A percentile compares a stretch with the other conserved stretches of the same genome.
These are phyloP conservation scores for Neoitamus cyanurus DNA, from an alignment of 2,888 invertebrate genomes.

Conservation along the genomic window DNA sequence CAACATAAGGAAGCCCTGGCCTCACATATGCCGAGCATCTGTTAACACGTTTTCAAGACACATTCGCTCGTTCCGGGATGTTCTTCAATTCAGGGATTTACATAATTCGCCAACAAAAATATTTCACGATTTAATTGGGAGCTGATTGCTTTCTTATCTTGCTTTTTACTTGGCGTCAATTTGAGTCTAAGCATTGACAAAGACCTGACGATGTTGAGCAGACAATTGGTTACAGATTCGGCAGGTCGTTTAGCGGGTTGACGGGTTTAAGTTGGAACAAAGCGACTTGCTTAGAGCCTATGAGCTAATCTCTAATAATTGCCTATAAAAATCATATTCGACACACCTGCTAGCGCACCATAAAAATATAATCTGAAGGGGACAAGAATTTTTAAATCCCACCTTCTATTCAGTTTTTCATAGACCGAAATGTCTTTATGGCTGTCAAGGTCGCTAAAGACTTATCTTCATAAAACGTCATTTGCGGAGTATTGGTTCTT, in stretches of 20 bases:
- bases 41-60: slow-evolving; percentile 2
- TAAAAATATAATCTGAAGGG: background rate
- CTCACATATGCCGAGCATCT: background rate
- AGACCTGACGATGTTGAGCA: background rate
- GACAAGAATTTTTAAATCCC: background rate
- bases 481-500: no score
- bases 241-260: background rate
- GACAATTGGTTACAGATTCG: background rate
- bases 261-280: background rate
- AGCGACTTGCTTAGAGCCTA: background rate
- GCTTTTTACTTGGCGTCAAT: background rate
- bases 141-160: slow-evolving; percentile 5
- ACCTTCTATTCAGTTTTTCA: background rate
- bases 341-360: no score
- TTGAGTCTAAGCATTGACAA: background rate
- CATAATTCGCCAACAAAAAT: background rate
- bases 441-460: no score
- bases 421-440: no score
- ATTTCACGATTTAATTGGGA: background rate
- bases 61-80: background rate
- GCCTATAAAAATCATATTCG: background rate
- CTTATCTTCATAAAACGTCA: no score
- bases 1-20: slow-evolving; percentile 20
- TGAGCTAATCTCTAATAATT: background rate
- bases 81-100: background rate